Evolutionary conservation across 2,797 vertebrate genomes (phyloP).

Genomic region (Argyrosomus regius): DNA sequence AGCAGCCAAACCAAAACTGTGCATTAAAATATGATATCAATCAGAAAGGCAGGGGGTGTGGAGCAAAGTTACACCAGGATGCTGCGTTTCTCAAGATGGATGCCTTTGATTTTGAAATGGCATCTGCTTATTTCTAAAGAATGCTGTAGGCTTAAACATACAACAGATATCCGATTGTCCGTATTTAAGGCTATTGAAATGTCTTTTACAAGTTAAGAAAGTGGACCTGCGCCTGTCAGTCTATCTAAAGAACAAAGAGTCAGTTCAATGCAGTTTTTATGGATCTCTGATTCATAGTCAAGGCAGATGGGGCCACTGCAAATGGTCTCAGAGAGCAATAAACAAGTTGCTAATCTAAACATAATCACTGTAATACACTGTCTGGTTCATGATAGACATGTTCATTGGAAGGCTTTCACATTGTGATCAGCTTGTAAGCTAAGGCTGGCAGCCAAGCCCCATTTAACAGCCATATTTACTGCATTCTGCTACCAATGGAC

Average conservation of each 20-base stretch:
- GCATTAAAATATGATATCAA: constrained; percentile 47
- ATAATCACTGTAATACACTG: constrained; percentile 54
- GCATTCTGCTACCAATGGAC: constrained; percentile 54
- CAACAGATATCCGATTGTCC: constrained; percentile 10
- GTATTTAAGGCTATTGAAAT: constrained; percentile 11
- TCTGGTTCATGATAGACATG: constrained; percentile 50
- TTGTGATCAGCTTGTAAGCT: constrained; percentile 43
- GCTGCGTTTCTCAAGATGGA: constrained; percentile 36
- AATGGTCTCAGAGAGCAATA: constrained; percentile 36
- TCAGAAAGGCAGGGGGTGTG: constrained; percentile 19
- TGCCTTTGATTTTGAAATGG: constrained; percentile 13
- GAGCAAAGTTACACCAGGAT: constrained; percentile 5
- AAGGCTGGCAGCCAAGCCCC: constrained; percentile 51
- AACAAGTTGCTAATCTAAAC: constrained; percentile 60
- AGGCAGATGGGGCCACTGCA: constrained; percentile 18
- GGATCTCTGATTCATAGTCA: constrained; percentile 10
- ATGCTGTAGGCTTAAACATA: neutral
- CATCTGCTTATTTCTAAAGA: constrained; percentile 1
- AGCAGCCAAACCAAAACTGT: constrained; percentile 38
- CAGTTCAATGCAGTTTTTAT: neutral
- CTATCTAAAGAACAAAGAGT: constrained; percentile 4
- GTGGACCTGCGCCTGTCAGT: constrained; percentile 6
- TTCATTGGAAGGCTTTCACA: constrained; percentile 44
- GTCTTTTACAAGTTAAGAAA: neutral
- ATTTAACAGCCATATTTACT: constrained; percentile 65